Evolutionary conservation across 2,888 invertebrate genomes (phyloP).

Genomic region (Kuschelorhynchus macadamiae): DNA sequence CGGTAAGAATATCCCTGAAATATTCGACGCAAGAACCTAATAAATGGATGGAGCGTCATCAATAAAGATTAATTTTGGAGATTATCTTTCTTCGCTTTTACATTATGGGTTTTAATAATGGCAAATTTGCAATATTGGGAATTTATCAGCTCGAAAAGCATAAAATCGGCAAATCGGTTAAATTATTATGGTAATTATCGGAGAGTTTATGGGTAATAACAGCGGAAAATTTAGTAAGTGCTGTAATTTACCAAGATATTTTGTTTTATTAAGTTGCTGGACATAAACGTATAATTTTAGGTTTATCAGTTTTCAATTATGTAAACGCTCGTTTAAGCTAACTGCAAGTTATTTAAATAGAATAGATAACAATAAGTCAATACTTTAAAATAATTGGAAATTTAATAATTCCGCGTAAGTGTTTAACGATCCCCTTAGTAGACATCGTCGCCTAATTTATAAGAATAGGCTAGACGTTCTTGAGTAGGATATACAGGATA

Average conservation of each 20-base stretch:
- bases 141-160: slow-evolving; percentile 43
- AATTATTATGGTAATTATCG: slow-evolving; percentile 47
- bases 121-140: slow-evolving; percentile 45
- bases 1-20: slow-evolving; percentile 9
- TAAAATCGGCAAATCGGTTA: slow-evolving; percentile 45
- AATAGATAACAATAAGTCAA: no score
- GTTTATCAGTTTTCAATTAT: not conserved
- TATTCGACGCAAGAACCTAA: slow-evolving; percentile 27
- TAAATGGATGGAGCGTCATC: slow-evolving; percentile 57
- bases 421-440: no score
- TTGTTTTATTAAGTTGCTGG: slow-evolving; percentile 21
- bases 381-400: no score
- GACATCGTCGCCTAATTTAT: no score
- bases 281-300: not conserved
- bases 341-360: no score
- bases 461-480: no score
- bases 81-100: slow-evolving; percentile 56
- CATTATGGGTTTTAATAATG: slow-evolving; percentile 53
- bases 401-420: no score
- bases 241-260: slow-evolving; percentile 30
- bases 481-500: no score
- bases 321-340: no score
- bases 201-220: slow-evolving; percentile 44
- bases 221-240: slow-evolving; percentile 42
- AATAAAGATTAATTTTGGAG: slow-evolving; percentile 65